Evolutionary conservation across 2,797 vertebrate species (phyloP).

Genomic region (Falco cherrug): DNA sequence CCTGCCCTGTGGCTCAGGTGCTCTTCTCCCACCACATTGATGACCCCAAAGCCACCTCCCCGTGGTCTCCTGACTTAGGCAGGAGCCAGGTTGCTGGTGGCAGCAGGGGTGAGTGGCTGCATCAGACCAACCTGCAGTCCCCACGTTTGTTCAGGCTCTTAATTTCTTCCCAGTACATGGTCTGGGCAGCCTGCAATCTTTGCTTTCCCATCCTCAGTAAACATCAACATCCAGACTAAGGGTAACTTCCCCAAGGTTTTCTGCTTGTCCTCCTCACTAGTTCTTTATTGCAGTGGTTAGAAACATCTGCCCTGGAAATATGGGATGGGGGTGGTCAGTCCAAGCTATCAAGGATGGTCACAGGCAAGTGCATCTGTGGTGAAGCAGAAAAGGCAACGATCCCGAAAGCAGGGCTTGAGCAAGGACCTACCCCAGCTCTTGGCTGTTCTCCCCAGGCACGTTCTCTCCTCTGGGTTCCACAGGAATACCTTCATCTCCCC

Average conservation of each 20-base stretch:
- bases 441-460: constrained; percentile 93
- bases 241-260: not conserved
- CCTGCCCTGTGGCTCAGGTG: fast-evolving
- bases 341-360: not conserved
- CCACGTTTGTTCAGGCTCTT: fast-evolving
- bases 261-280: not conserved
- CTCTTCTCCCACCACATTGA: not conserved
- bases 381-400: not conserved
- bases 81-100: not conserved
- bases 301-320: not conserved
- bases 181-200: not conserved
- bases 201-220: not conserved
- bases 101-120: not conserved
- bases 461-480: constrained; percentile 94
- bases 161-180: fast-evolving
- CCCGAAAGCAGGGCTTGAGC: not conserved
- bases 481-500: constrained; percentile 87
- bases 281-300: not conserved
- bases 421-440: constrained; percentile 95
- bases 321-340: not conserved
- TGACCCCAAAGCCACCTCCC: not conserved
- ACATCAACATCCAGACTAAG: not conserved
- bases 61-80: not conserved
- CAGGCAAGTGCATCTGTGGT: not conserved
- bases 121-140: not conserved